Evolutionary conservation across 2,888 invertebrate genomes (phyloP), one percentile per base, ranked within the genome.

Genomic region (Polia nebulosa): DNA sequence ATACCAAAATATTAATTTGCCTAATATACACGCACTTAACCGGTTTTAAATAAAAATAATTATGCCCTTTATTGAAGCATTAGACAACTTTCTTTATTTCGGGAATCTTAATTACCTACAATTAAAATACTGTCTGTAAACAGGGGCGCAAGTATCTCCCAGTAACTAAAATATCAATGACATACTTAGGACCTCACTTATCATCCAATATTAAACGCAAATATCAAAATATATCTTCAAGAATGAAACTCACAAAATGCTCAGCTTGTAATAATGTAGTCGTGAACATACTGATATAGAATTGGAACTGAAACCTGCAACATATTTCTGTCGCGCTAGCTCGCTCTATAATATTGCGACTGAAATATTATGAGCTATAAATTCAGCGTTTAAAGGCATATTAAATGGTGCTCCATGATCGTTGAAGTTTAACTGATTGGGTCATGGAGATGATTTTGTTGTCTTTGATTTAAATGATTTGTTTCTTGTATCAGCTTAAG

Each of bases 321-420:
- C 64, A 76, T 80, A 77, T 77, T 77, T 77, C 77, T 65, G 71
- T 44, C 51, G 61, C 22, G 27, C 47, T 71, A 76, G 63, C 32
- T 34, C 44, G 57, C 49, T 51, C 41, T 77, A 61, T 76, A 76
- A 76, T 77, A 76, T 61, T 36, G 41, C 51, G 39, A 32, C 22
- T 80, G 80, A 70, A 63, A 61, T 70, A 77, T 77, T 70, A 64
- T 57, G 45, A 58, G 72, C 45, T n/a, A 61, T 80, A 76, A 77
- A 80, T 71, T 76, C 7, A 44, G 11, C 47, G 58, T 79, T 76
- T 79, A 68, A 76, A 79, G 55, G 59, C 32, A 61, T 79, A 76
- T 76, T 80, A 75, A 76, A 75, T 62, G 76, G 44, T 51, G 36
- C 36, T 58, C 76, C 58, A 34, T 53, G 41, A 70, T 78, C 52